Base-by-base conservation (phyloP, 2,888 invertebrate species). In the Dasypolia templi region DNA sequence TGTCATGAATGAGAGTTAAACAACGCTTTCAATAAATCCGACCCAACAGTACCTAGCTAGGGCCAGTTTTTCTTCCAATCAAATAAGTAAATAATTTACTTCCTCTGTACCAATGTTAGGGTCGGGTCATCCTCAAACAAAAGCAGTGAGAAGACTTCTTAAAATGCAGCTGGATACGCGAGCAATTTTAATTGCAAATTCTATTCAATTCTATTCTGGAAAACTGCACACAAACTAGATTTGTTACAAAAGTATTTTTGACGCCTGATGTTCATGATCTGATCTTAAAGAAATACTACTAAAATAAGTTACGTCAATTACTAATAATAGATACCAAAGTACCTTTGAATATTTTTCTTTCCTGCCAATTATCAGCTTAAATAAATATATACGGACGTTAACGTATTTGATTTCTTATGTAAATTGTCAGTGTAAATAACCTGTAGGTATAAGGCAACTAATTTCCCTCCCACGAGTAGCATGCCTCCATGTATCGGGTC, bases 381-480 rank as follows among this genome's bases (percentile, higher is more conserved):
- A 61, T 65, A 56, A 81, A 39, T 75, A 56, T 56, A 75, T 62
- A 6, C 11, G 12, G 4, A 44, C n/a, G 12, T 35, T 46, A 17
- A 19, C 35, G 22, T 51, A 49, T 56, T 67, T 46, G 9, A 56
- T 26, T 56, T 56, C 1, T 3, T 51, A 56, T 39, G 39, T 56
- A 49, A 65, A 65, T 53, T 14, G 14, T 46, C 22, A 17, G 14
- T 14, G 22, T 64, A 42, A 66, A 44, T 55, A 77, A 94, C 95
- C 94, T 95, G 93, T 79, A 95, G 90, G 83, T 94, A 95, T 17
- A 95, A 77, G 9, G 93, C 95, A 74, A 94, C 91, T 58, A 95
- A 88, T 87, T 95, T 94, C 14, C 93, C 95, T 35, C 89, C 93
- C 49, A 91, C 89, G 32, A 95, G 81, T 26, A 95, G 91, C 62